These are phyloP conservation scores for Zophobas atratus DNA, from an alignment of 1,140 invertebrate species.

Conservation along the genomic window DNA sequence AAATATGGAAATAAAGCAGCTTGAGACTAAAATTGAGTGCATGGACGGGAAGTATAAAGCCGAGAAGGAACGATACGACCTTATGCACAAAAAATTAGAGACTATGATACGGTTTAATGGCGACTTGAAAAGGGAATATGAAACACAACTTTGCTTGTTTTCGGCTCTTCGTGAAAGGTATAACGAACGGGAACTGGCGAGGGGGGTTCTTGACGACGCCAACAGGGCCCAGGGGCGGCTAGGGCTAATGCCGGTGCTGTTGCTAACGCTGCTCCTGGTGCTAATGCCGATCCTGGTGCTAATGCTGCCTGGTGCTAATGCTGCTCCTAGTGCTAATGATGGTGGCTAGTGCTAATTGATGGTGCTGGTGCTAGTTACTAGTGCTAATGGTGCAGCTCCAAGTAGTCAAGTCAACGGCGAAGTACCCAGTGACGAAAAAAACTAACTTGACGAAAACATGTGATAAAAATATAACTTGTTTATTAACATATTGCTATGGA, in stretches of 20 bases:
- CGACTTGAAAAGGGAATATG: conserved; percentile 82
- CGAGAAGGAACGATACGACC: conserved; percentile 78
- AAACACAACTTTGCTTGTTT: conserved; percentile 81
- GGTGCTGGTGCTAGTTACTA: background rate
- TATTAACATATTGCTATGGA: conserved; percentile 58
- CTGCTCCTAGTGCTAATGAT: background rate
- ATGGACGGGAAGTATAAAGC: conserved; percentile 80
- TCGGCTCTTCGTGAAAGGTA: conserved; percentile 67
- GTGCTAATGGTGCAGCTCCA: background rate
- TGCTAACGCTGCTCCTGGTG: background rate
- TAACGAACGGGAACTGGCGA: conserved; percentile 62
- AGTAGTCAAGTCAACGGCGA: conserved; percentile 17
- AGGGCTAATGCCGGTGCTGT: background rate
- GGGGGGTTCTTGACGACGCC: conserved; percentile 54
- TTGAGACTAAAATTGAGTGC: conserved; percentile 78
- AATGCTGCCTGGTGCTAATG: background rate
- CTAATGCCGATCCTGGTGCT: background rate
- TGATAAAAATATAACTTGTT: conserved; percentile 56
- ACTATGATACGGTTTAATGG: conserved; percentile 79
- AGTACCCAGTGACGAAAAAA: conserved; percentile 3
- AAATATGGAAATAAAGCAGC: conserved; percentile 83
- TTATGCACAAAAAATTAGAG: conserved; percentile 79
- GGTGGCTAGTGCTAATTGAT: background rate
- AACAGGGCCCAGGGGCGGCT: background rate
- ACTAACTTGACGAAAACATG: conserved; percentile 7